A percentile compares a stretch with the other conserved stretches of the same genome.
Conservation (phyloP, 1,140 invertebrate genomes). For the Planococcus citri region DNA sequence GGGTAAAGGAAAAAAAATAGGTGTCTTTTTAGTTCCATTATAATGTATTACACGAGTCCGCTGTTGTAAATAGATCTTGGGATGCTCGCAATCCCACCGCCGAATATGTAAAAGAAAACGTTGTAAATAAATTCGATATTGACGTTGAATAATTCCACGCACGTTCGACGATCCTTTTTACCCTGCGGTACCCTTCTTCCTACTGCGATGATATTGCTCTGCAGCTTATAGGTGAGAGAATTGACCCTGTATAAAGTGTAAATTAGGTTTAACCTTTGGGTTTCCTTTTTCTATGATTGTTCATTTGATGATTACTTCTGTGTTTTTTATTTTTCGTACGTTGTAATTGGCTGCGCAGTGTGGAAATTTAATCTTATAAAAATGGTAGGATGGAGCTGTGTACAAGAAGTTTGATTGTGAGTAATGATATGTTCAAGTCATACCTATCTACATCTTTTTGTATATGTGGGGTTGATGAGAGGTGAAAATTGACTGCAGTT, state of each 20-base stretch:
- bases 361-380: no score
- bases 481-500: no score
- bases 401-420: no score
- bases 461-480: no score
- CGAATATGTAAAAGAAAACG: not conserved
- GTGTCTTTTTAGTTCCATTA: slow-evolving; percentile 18
- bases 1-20: not conserved
- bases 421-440: no score
- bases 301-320: no score
- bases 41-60: not conserved
- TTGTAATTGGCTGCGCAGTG: no score
- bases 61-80: not conserved
- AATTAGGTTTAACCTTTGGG: not conserved
- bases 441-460: no score
- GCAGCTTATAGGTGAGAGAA: not conserved
- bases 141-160: not conserved
- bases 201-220: not conserved
- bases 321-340: no score
- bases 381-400: no score
- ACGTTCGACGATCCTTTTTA: not conserved
- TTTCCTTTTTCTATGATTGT: not conserved
- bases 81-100: not conserved
- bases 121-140: not conserved
- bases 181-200: no score
- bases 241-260: not conserved